Base-by-base conservation (phyloP, 2,113 vertebrate species). In the Brachionichthys hirsutus region DNA sequence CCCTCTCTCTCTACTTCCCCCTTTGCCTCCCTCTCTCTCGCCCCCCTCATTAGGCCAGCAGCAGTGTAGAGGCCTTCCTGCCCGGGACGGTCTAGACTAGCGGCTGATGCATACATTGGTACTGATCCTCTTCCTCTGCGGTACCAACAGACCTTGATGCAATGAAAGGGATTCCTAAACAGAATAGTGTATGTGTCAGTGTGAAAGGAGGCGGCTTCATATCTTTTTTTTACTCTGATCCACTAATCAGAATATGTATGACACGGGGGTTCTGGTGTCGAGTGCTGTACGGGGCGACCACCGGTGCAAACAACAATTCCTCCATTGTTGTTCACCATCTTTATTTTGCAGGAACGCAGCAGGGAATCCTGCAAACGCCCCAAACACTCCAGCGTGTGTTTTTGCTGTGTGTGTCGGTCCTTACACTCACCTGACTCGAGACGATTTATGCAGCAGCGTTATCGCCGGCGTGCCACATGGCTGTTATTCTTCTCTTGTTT, bases 201-300 rank as follows among this genome's bases (percentile, higher is more conserved):
- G 56, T 67, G 60, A 77, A 67, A 54, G 12, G 55, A 72, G 54
- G 44, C 42, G 36, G 74, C 75, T 77, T 85, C 84, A 75, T 47
- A 75, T 78, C 75, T 75, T 35, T 66, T 73, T 49, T 77, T 63
- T 59, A 49, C 70, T 52, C 48, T 20, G 16, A 75, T 73, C 63
- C 54, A 41, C 55, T 78, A 70, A 82, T 88, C 68, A 2, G 76
- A 86, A 85, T 86, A 85, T 82, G 74, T 71, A 85, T 86, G 84
- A 77, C 62, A 54, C 42, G 9, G 51, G 46, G 56, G 9, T 38
- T 8, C 14, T 66, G 52, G 59, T 73, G 54, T 71, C 12, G 16
- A 6, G 24, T 56, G 53, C 66, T 34, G 44, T 63, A 58, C 34
- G 56, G 67, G 24, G 36, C 44, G 22, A 36, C 55, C 55, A 1